Evolutionary conservation across 2,797 vertebrate species (phyloP).

Genomic region (Bradypus variegatus): DNA sequence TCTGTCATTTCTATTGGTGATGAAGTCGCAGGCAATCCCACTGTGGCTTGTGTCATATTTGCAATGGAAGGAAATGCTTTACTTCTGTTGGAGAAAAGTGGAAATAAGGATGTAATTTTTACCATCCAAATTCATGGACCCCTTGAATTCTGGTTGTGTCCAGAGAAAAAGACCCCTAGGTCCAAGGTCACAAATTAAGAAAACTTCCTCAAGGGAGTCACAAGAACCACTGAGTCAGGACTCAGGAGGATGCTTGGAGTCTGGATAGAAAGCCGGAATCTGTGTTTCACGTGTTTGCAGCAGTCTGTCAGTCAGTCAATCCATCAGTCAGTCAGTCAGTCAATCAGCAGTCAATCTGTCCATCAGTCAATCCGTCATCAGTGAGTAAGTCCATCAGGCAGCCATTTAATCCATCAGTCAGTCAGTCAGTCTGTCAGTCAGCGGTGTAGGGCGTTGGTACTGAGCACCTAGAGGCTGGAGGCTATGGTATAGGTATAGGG

Average conservation of each 20-base stretch:
- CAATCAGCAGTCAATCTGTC: too few species aligned
- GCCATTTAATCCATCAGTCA: too few species aligned
- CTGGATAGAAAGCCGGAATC: not conserved
- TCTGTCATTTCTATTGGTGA: not conserved
- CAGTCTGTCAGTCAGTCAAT: not conserved
- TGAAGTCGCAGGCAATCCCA: not conserved
- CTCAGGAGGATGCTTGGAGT: not conserved
- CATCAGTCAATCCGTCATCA: too few species aligned
- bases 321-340: not conserved
- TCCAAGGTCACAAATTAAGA: not conserved
- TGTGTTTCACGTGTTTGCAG: not conserved
- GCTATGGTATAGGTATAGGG: not conserved
- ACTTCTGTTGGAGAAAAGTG: not conserved
- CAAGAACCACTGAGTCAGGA: not conserved
- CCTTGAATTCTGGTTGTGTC: not conserved
- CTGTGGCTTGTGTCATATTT: not conserved
- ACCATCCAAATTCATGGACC: not conserved
- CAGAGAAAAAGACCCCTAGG: not conserved
- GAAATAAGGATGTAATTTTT: conserved; percentile 4
- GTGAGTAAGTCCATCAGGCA: too few species aligned
- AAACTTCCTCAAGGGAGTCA: not conserved
- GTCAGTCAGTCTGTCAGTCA: not conserved
- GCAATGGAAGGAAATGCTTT: conserved; percentile 12
- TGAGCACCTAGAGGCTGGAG: too few species aligned
- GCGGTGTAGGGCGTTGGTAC: not conserved